Base-by-base conservation (phyloP, 2,797 vertebrate species). In the Propithecus deckenii region DNA sequence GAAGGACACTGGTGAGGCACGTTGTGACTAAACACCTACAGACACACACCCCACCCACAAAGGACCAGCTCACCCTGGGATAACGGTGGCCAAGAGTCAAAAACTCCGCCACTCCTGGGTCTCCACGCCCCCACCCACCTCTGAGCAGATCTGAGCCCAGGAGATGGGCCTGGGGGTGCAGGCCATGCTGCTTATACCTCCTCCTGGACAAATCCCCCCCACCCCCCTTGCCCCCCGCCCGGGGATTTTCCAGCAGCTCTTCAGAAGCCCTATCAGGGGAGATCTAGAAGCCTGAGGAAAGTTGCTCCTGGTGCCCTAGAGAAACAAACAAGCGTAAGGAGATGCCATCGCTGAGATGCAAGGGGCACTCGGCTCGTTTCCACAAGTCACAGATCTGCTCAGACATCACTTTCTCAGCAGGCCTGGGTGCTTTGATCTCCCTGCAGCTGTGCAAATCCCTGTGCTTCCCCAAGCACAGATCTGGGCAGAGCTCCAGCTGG, bases 21-120 rank as follows among this genome's bases (percentile, higher is more conserved):
- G 0, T 0, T 3, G 30, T n/a, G 25, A 78, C 57, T 3, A 6
- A 11, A 35, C 0, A 5, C 3, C 35, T 55, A 65, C 11, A 67
- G 76, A 57, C 43, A 76, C 22, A 78, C 4, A 1, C 13, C 1
- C 4, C 1, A 75, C 59, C 52, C 71, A 65, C 30, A 28, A 35
- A 74, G 85, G 43, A 41, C 63, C 81, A 46, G 78, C 32, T 41
- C 32, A 38, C 22, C 46, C 76, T 46, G 35, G 41, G 25, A 22
- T 28, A 52, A 72, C 69, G n/a, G 76, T 30, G 65, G 41, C 59
- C 22, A 48, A 63, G 50, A 67, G 59, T n/a, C 41, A 84, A 91
- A 86, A 50, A 46, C 18, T 7, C 43, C 38, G 43, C n/a, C 38
- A 28, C 46, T 48, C 86, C 50, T 48, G 79, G 52, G 10, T 61